Conservation (phyloP, 2,113 vertebrate genomes). For the Zonotrichia leucophrys region DNA sequence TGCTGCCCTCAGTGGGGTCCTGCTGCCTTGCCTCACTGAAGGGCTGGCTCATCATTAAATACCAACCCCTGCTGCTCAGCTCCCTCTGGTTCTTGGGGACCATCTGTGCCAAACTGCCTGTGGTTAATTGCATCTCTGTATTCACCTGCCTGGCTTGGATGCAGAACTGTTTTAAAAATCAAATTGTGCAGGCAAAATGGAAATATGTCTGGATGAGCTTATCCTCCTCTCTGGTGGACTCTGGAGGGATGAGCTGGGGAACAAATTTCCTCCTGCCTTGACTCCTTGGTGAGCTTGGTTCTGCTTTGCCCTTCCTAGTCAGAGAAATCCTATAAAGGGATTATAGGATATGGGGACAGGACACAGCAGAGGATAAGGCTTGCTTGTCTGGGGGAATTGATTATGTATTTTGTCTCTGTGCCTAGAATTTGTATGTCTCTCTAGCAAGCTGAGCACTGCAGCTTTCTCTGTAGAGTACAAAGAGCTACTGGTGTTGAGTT, state of each 20-base stretch:
- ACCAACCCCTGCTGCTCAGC: conserved; percentile 3
- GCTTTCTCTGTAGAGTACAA: background rate
- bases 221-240: background rate
- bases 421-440: background rate
- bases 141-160: conserved; percentile 12
- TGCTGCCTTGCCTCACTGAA: background rate
- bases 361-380: background rate
- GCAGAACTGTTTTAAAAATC: background rate
- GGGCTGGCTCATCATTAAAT: conserved; percentile 50
- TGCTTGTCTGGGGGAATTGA: background rate
- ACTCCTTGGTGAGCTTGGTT: background rate
- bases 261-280: background rate
- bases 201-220: background rate
- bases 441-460: background rate
- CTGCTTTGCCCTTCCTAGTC: background rate
- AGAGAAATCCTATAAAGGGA: conserved; percentile 29
- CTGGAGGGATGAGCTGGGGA: background rate
- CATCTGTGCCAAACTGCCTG: conserved; percentile 51
- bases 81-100: background rate
- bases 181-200: background rate
- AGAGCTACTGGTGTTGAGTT: too few species aligned
- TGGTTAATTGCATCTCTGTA: conserved; percentile 1
- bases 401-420: background rate
- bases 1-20: background rate
- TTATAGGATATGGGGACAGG: background rate